Evolutionary conservation across 1,140 invertebrate species (phyloP), one percentile per base, ranked within the genome.

Genomic region (Sycophila sp.): DNA sequence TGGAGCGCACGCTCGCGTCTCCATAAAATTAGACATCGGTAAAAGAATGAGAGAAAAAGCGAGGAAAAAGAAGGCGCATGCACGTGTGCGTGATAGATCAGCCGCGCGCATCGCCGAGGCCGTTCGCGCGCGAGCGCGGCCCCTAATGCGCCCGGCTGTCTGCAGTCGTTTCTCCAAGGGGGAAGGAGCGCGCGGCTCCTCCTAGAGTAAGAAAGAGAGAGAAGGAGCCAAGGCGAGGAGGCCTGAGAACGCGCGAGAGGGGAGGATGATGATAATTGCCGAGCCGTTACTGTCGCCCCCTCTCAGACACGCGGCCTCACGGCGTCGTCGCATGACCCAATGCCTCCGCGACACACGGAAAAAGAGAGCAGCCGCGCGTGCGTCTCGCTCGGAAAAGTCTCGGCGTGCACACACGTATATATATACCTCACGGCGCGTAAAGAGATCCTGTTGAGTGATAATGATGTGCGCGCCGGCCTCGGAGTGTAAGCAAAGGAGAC

Each of bases 201-300:
- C n/a, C n/a, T n/a, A n/a, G n/a, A n/a, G n/a, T n/a, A n/a, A n/a
- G n/a, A n/a, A n/a, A n/a, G n/a, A n/a, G n/a, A n/a, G n/a, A n/a
- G n/a, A n/a, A n/a, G n/a, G n/a, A n/a, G n/a, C n/a, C n/a, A n/a
- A n/a, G n/a, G n/a, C n/a, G n/a, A n/a, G n/a, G n/a, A n/a, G n/a
- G n/a, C n/a, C n/a, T n/a, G n/a, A n/a, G n/a, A n/a, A n/a, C n/a
- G n/a, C n/a, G n/a, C n/a, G n/a, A 71, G 55, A 19, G 55, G 19
- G 65, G 24, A 28, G 28, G 22, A 63, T 77, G 75, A 76, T 78
- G 80, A 82, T 83, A 84, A 84, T 84, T 83, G 80, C 75, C 74
- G 75, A 75, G 75, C 77, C 77, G 77, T 77, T 81, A 78, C 75
- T 75, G 76, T 73, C 76, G 75, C 69, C 73, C 67, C 69, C 71